These are phyloP conservation scores for Brotula barbata DNA, from an alignment of 2,797 vertebrate species.

Conservation along the genomic window DNA sequence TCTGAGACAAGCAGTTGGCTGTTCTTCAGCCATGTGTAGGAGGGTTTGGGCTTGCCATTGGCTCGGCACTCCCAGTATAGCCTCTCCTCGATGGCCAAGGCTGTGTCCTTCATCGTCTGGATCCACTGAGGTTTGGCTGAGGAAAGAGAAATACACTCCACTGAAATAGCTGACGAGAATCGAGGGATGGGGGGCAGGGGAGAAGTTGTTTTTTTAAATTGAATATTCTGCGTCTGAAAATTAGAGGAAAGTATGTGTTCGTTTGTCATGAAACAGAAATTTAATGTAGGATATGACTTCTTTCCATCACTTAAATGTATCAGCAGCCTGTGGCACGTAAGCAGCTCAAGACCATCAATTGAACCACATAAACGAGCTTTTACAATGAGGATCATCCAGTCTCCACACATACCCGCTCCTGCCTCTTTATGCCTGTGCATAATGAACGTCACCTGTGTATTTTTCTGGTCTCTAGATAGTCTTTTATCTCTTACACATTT, in stretches of 20 bases:
- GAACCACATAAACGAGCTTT: constrained; percentile 41
- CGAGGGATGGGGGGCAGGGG: constrained; percentile 4
- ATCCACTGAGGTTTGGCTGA: constrained; percentile 95
- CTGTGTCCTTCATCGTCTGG: constrained; percentile 85
- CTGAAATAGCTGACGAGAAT: constrained; percentile 44
- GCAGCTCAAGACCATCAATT: constrained; percentile 39
- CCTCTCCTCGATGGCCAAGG: constrained; percentile 87
- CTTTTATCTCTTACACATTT: constrained; percentile 42
- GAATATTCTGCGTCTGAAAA: no score
- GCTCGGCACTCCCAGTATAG: constrained; percentile 91
- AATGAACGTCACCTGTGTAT: constrained; percentile 35
- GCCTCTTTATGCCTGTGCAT: constrained; percentile 40
- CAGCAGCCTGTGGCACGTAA: constrained; percentile 55
- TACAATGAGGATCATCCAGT: constrained; percentile 14
- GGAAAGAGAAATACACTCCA: constrained; percentile 53
- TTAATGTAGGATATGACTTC: constrained; percentile 43
- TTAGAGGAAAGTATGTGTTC: constrained; percentile 14
- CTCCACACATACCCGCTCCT: constrained; percentile 24
- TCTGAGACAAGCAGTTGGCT: constrained; percentile 84
- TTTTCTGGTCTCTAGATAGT: constrained; percentile 14
- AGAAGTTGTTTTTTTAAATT: no score
- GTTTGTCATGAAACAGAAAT: no score
- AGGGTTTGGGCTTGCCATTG: constrained; percentile 91
- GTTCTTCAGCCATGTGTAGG: constrained; percentile 92
- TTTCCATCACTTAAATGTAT: constrained; percentile 64